Conservation (phyloP, 2,113 vertebrate genomes). For the Morphnarchus princeps region DNA sequence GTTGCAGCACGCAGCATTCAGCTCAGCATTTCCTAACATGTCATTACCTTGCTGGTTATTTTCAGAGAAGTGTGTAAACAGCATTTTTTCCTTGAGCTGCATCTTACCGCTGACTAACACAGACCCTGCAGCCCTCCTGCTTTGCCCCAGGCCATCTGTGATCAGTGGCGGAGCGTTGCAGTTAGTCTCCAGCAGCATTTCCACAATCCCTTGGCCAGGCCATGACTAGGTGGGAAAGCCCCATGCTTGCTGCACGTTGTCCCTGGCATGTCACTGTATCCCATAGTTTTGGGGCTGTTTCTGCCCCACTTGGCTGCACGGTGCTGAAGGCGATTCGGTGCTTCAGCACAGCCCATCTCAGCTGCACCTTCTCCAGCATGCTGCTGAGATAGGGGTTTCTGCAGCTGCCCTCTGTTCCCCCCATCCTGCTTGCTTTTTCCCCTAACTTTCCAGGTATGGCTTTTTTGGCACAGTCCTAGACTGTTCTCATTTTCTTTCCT, state of each 20-base stretch:
- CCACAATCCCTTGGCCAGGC: background rate
- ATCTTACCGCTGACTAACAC: background rate
- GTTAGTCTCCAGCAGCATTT: background rate
- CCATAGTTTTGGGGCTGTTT: background rate
- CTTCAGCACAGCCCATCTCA: background rate
- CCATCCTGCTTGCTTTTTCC: background rate
- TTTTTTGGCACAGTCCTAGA: background rate
- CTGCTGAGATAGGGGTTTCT: background rate
- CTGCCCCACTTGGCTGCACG: background rate
- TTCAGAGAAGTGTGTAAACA: background rate
- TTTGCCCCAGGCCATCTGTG: background rate
- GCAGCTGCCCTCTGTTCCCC: background rate
- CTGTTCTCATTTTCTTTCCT: background rate
- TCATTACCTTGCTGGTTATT: background rate
- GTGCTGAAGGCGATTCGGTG: background rate
- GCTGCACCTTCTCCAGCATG: background rate
- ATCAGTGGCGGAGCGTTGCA: fast-evolving
- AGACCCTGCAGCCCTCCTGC: background rate
- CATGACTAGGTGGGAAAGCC: background rate
- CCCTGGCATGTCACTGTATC: background rate
- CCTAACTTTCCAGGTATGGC: background rate
- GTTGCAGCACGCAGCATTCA: background rate
- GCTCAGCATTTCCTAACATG: background rate
- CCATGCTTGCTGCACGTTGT: fast-evolving
- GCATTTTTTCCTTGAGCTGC: background rate